phyloP scores from a whole-genome alignment of 1,140 invertebrate species.

The Ceratosolen solmsi region DNA sequence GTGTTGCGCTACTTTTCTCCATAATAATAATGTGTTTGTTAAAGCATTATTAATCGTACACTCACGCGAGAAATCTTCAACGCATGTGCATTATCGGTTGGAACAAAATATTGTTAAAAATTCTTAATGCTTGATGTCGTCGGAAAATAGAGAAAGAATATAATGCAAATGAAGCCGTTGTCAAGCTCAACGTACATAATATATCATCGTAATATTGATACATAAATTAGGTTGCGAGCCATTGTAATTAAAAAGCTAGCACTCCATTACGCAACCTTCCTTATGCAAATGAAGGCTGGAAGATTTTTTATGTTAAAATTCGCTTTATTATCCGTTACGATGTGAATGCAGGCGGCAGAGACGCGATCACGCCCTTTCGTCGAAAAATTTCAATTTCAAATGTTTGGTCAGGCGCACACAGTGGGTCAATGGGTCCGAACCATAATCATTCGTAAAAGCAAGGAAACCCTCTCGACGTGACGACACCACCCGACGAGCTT shows the following conservation, averaged over 20 bases:
- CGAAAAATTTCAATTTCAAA: constrained; percentile 39
- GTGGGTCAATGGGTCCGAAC: not conserved
- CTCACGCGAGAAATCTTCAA: too few species aligned
- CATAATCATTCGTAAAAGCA: not conserved
- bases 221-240: constrained; percentile 34
- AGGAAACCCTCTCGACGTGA: not conserved
- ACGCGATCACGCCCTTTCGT: constrained; percentile 32
- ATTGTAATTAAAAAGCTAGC: constrained; percentile 23
- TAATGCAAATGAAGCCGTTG: constrained; percentile 22
- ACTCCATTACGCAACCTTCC: not conserved
- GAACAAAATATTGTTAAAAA: too few species aligned
- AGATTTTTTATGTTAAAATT: not conserved
- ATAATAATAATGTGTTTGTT: too few species aligned
- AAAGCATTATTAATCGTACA: too few species aligned
- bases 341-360: not conserved
- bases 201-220: constrained; percentile 30
- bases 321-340: constrained; percentile 10
- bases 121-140: too few species aligned
- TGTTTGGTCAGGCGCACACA: not conserved
- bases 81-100: too few species aligned
- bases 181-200: not conserved
- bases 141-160: too few species aligned
- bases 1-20: too few species aligned
- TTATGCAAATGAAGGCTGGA: constrained; percentile 28
- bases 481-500: not conserved